Evolutionary conservation across 2,888 invertebrate genomes (phyloP).

Genomic region (Standfussiana lucernea): DNA sequence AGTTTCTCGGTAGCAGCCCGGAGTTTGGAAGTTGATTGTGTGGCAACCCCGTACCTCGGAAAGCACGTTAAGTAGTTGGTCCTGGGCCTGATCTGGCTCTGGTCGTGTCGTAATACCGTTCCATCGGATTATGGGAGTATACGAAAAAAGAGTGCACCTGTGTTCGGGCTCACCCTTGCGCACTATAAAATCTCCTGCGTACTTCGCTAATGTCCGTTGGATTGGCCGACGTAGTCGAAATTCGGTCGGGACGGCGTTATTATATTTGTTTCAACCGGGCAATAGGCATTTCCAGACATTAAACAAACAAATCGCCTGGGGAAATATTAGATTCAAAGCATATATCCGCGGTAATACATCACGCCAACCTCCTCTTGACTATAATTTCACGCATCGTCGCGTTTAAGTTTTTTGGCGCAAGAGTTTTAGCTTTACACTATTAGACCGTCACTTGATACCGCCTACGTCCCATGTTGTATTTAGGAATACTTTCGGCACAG

Average conservation of each 20-base stretch:
- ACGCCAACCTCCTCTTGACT: slow-evolving; percentile 45
- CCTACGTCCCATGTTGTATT: slow-evolving; percentile 60
- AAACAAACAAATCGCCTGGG: background rate
- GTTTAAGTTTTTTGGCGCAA: slow-evolving; percentile 70
- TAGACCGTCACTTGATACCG: slow-evolving; percentile 46
- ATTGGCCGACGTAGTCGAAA: background rate
- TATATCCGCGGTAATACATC: slow-evolving; percentile 44
- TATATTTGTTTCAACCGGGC: slow-evolving; percentile 9
- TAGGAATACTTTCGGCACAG: slow-evolving; percentile 30
- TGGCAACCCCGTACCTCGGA: background rate
- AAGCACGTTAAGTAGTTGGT: background rate
- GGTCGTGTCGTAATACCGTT: background rate
- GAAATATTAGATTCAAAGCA: slow-evolving; percentile 24
- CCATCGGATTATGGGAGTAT: background rate
- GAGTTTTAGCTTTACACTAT: slow-evolving; percentile 39
- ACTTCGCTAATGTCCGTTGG: background rate
- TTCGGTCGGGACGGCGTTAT: background rate
- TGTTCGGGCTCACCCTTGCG: background rate
- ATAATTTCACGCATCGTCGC: slow-evolving; percentile 58
- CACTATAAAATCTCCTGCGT: background rate
- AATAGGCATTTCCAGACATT: slow-evolving; percentile 12
- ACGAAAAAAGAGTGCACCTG: background rate
- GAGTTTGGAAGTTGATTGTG: background rate
- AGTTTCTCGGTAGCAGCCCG: background rate
- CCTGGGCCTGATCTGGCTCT: background rate